A percentile compares a stretch with the other conserved stretches of the same genome.
These are phyloP conservation scores for Adelosebastes latens DNA, from an alignment of 2,797 vertebrate genomes.

Conservation along the genomic window DNA sequence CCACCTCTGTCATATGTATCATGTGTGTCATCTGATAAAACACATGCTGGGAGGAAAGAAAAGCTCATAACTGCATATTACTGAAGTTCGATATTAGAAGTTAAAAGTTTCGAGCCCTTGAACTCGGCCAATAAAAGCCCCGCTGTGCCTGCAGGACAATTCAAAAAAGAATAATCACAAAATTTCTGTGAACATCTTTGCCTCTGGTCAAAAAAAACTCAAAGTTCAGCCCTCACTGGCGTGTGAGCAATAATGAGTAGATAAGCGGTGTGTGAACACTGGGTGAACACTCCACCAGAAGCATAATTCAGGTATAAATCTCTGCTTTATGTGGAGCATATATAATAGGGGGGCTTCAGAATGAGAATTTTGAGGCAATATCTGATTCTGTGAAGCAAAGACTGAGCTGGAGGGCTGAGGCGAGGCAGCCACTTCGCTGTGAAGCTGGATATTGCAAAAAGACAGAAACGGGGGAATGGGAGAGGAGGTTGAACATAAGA, in stretches of 20 bases:
- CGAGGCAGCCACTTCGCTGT: background rate
- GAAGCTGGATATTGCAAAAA: constrained; percentile 31
- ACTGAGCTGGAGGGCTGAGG: constrained; percentile 52
- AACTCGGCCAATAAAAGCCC: constrained; percentile 24
- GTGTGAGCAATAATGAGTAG: constrained; percentile 48
- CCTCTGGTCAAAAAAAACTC: background rate
- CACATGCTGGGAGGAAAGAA: background rate
- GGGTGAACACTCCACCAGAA: constrained; percentile 32
- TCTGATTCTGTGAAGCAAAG: constrained; percentile 58
- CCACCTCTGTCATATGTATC: background rate
- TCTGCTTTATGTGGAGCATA: constrained; percentile 47
- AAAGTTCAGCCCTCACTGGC: constrained; percentile 7
- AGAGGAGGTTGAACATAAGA: background rate
- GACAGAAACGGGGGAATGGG: background rate
- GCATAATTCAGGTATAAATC: constrained; percentile 59
- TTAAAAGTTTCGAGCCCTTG: background rate
- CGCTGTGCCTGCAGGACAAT: background rate
- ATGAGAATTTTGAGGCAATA: constrained; percentile 36
- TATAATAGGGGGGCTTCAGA: constrained; percentile 34
- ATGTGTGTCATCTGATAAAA: background rate
- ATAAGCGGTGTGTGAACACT: constrained; percentile 52
- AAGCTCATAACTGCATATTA: constrained; percentile 16
- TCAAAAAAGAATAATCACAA: constrained; percentile 38
- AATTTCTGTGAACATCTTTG: constrained; percentile 5
- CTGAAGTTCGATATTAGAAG: constrained; percentile 9